Percentiles rank a stretch among this genome's conserved stretches.
Conservation (phyloP, 2,113 vertebrate genomes). For the Thamnophis sirtalis region DNA sequence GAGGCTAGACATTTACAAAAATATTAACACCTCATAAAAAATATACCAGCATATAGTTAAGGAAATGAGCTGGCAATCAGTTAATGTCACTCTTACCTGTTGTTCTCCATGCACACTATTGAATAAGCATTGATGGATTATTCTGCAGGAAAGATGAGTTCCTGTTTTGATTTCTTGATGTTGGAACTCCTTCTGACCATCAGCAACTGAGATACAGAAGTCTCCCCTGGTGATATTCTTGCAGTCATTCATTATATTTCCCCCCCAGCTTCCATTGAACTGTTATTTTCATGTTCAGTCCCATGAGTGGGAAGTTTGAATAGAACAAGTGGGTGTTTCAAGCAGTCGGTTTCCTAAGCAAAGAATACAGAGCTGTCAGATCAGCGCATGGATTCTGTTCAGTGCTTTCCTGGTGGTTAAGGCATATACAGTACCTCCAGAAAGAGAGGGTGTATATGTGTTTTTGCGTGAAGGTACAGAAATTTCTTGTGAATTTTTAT, state of each 20-base stretch:
- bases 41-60: conserved; percentile 66
- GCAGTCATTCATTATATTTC: neutral
- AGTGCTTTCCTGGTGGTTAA: neutral
- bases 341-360: accelerated
- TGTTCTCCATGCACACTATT: conserved; percentile 38
- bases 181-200: neutral
- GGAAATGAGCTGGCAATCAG: conserved; percentile 73
- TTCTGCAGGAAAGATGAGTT: conserved; percentile 14
- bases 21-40: conserved; percentile 59
- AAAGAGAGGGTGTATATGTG: accelerated
- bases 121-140: conserved; percentile 56
- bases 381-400: accelerated
- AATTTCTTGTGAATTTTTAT: neutral
- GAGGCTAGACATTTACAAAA: conserved; percentile 56
- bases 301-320: neutral
- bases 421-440: neutral
- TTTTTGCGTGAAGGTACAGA: neutral
- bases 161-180: neutral
- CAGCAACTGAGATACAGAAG: neutral
- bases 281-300: conserved; percentile 1
- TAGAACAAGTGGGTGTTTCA: conserved; percentile 25
- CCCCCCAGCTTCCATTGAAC: neutral
- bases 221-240: accelerated
- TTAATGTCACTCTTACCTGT: conserved; percentile 66
- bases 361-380: neutral